Evolutionary conservation across 2,797 vertebrate genomes (phyloP), one percentile per base, ranked within the genome.

Genomic region (Thalassophryne amazonica): DNA sequence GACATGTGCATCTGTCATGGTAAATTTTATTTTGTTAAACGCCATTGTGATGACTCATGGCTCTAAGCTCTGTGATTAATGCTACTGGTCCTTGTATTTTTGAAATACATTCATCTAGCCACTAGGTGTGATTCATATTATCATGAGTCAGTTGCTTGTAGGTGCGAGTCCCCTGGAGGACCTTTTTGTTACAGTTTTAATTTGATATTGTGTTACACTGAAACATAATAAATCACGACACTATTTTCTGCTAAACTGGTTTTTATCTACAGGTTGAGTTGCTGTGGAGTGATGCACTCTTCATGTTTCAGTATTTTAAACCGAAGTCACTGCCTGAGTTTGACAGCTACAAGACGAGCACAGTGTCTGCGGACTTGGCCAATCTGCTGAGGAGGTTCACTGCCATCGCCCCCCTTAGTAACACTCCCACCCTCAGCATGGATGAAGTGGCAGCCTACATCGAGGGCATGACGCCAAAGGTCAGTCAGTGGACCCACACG

Each of bases 291-390:
- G 94, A 97, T 5, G 89, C 95, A 15, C 83, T 95, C 29, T 96
- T 96, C 69, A 94, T 99, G 93, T 98, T 99, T 68, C 92, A 95
- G 15, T 99, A 98, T 75, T 98, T 99, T 81, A 99, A 98, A 75
- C 97, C 97, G 30, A 98, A 98, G 87, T 93, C 94, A 0, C 89
- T 98, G 48, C 96, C 97, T 0, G 97, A 99, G 60, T 99, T 99
- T 59, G 97, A 99, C 63, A 98, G 97, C 81, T 99, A 98, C 67
- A 99, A 99, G 88, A 97, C 97, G 1, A 99, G 97, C 85, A 99
- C 97, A 0, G 97, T 99, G 42, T 98, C 97, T 15, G 96, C 97
- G 0, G 97, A 99, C 67, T 76, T 99, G 60, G 96, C 97, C 60
- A 99, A 99, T 75, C 92, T 99, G 30, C 80, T 99, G 61, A 93